phyloP scores from a whole-genome alignment of 2,888 invertebrate species.

The Disparrhopalites patrizii region DNA sequence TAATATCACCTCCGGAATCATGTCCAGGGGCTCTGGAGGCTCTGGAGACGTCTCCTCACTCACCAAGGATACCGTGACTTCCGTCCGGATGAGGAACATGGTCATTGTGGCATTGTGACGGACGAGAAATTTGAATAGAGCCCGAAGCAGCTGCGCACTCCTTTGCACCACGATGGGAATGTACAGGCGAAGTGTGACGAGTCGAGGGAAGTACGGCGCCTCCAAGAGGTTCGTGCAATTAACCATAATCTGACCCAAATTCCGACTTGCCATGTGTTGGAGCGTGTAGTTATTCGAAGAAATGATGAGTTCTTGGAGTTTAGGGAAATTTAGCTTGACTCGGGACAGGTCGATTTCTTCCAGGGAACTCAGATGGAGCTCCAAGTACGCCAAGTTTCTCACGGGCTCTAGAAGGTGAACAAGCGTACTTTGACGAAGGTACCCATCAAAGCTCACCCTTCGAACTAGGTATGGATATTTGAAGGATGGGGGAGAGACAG shows the following conservation, averaged over 20 bases:
- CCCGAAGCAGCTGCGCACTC: conserved; percentile 14
- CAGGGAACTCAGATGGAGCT: conserved; percentile 20
- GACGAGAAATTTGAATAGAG: conserved; percentile 16
- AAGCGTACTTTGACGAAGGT: conserved; percentile 10
- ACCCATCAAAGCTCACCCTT: conserved; percentile 24
- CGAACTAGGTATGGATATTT: conserved; percentile 20
- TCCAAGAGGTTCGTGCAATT: conserved; percentile 20
- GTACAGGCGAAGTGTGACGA: conserved; percentile 23
- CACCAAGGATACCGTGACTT: conserved; percentile 10
- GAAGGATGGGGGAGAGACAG: not conserved
- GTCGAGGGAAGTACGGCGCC: conserved; percentile 16
- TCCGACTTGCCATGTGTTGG: conserved; percentile 13
- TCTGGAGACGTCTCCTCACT: not conserved
- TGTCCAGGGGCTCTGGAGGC: not conserved
- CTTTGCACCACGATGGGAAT: conserved; percentile 16
- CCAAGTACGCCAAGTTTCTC: conserved; percentile 17
- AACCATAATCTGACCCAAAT: conserved; percentile 21
- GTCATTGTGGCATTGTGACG: conserved; percentile 17
- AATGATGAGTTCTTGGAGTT: conserved; percentile 26
- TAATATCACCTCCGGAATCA: conserved; percentile 6
- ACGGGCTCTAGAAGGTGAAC: conserved; percentile 5
- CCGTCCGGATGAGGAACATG: conserved; percentile 22
- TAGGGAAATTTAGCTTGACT: conserved; percentile 18
- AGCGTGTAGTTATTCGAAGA: conserved; percentile 22
- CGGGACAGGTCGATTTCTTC: conserved; percentile 11